phyloP scores from a whole-genome alignment of 53 echinoderm and acorn worm genomes.

The Astropecten irregularis region DNA sequence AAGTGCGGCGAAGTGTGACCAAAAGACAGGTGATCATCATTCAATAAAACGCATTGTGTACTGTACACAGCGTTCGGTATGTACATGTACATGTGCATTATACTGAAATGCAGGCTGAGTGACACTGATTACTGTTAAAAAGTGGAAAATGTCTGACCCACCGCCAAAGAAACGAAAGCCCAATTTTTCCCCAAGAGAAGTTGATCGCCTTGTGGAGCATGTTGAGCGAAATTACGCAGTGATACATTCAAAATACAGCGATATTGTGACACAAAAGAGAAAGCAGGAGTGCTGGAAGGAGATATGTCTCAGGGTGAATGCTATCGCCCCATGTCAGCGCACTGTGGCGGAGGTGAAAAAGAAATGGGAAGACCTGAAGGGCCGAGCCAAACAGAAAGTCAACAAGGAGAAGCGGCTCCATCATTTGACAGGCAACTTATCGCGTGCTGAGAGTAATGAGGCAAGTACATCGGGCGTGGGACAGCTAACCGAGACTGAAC shows the following conservation, averaged over 20 bases:
- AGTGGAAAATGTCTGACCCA: constrained; percentile 13
- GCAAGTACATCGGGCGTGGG: not conserved
- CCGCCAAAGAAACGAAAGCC: not conserved
- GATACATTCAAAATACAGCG: constrained; percentile 24
- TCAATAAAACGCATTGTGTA: too few relatives aligned
- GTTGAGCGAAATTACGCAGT: constrained; percentile 12
- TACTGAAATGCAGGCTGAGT: constrained; percentile 26
- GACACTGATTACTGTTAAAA: constrained; percentile 29
- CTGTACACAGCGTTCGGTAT: constrained; percentile 4
- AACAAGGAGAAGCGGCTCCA: constrained; percentile 22
- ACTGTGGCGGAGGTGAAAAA: not conserved
- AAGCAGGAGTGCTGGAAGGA: constrained; percentile 22
- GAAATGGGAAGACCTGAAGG: constrained; percentile 17
- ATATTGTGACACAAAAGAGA: not conserved
- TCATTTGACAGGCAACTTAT: constrained; percentile 1
- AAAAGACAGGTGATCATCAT: too few relatives aligned
- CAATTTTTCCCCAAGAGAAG: not conserved
- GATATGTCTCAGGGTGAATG: not conserved
- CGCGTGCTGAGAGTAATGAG: constrained; percentile 1
- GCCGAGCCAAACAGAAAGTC: constrained; percentile 8
- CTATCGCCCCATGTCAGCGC: constrained; percentile 7
- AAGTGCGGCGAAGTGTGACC: too few relatives aligned
- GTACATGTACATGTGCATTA: not conserved
- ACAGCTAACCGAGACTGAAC: constrained; percentile 21
- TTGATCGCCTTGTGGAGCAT: not conserved